These are phyloP conservation scores for Caretta caretta DNA, from an alignment of 2,113 vertebrate species.

Conservation along the genomic window DNA sequence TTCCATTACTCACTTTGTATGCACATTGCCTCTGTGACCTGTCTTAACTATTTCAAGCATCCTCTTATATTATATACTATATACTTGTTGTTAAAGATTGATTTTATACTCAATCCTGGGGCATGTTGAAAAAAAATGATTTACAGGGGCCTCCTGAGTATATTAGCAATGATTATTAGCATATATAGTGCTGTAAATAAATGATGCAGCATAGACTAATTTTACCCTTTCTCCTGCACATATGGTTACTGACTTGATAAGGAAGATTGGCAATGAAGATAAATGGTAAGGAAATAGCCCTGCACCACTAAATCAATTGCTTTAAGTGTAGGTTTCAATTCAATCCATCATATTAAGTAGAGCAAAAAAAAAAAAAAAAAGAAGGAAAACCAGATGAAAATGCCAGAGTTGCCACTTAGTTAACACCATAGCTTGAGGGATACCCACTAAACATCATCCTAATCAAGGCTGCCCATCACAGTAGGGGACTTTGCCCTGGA, in stretches of 20 bases:
- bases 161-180: not conserved
- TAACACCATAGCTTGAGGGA: not conserved
- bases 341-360: not conserved
- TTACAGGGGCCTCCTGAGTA: not conserved
- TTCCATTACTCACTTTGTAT: not conserved
- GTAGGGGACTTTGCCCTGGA: not conserved
- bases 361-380: not conserved
- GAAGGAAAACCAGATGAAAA: not conserved
- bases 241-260: not conserved
- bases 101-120: not conserved
- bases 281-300: not conserved
- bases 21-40: not conserved
- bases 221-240: not conserved
- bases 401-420: not conserved
- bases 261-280: not conserved
- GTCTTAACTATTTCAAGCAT: not conserved
- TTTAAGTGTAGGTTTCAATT: rapidly evolving
- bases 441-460: not conserved
- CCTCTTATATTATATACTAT: not conserved
- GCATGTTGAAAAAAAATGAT: not conserved
- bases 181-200: not conserved
- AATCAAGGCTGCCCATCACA: not conserved
- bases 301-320: not conserved
- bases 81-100: not conserved
- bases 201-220: not conserved